phyloP scores from a whole-genome alignment of 1,140 invertebrate genomes.

The Zaprionus inermis region DNA sequence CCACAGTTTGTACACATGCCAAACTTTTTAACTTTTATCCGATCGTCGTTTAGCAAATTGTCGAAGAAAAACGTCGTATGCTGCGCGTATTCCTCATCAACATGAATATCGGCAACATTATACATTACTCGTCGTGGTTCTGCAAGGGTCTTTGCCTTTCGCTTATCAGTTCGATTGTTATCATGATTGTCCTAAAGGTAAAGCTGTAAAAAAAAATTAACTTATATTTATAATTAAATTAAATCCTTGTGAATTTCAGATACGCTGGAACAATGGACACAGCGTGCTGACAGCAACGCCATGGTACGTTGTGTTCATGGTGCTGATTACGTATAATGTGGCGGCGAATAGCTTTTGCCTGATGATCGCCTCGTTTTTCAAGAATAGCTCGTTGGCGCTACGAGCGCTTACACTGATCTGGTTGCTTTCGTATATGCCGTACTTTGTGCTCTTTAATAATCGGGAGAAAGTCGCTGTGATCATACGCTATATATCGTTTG shows the following conservation, averaged over 20 bases:
- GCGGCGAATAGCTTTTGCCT: constrained; percentile 35
- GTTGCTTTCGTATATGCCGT: constrained; percentile 58
- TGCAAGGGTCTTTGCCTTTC: constrained; percentile 38
- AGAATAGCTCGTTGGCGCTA: constrained; percentile 32
- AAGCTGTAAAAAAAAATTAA: no score
- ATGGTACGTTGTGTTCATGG: constrained; percentile 37
- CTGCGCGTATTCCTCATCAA: constrained; percentile 60
- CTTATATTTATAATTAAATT: no score
- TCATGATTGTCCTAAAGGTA: constrained; percentile 50
- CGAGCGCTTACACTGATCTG: constrained; percentile 46
- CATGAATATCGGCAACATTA: constrained; percentile 59
- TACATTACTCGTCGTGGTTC: constrained; percentile 57
- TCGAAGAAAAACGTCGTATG: constrained; percentile 46
- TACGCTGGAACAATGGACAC: constrained; percentile 51
- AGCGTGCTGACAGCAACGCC: constrained; percentile 50
- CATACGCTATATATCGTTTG: constrained; percentile 25
- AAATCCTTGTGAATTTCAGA: constrained; percentile 20
- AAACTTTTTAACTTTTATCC: background rate
- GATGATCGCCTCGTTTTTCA: constrained; percentile 62
- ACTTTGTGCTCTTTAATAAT: constrained; percentile 53
- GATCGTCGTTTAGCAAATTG: constrained; percentile 45
- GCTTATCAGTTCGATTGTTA: constrained; percentile 18
- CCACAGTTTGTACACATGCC: background rate
- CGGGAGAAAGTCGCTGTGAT: background rate
- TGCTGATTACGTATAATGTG: constrained; percentile 45